These are phyloP conservation scores for Nemopilema nomurai DNA, from an alignment of 30 jellyfish, hydroid and myxozoan species.

Conservation along the genomic window DNA sequence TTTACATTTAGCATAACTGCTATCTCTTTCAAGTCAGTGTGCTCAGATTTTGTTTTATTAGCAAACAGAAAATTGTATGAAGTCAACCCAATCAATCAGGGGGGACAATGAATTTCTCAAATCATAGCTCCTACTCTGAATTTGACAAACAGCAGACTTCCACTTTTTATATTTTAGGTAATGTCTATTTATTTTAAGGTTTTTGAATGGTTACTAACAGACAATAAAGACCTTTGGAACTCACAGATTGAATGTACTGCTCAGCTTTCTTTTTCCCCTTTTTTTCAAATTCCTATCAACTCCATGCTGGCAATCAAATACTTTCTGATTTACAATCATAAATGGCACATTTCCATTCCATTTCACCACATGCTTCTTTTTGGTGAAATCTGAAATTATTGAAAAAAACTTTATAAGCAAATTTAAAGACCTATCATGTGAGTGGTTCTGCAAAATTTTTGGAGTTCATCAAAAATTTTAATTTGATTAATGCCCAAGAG, in stretches of 20 bases:
- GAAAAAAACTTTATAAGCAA: background rate
- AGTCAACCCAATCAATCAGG: background rate
- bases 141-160: background rate
- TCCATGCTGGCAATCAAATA: constrained; percentile 30
- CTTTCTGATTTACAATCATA: background rate
- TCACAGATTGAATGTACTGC: background rate
- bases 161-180: background rate
- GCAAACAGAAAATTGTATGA: background rate
- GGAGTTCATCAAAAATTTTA: background rate
- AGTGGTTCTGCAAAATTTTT: background rate
- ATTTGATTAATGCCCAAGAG: background rate
- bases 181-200: background rate
- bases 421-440: background rate
- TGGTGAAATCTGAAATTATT: background rate
- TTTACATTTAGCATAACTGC: background rate
- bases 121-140: background rate
- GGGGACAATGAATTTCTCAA: background rate
- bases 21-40: background rate
- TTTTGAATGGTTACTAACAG: background rate
- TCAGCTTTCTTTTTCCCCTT: constrained; percentile 1
- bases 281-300: background rate
- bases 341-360: constrained; percentile 23
- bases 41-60: background rate
- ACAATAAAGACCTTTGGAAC: background rate
- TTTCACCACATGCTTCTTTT: constrained; percentile 7